A percentile compares a stretch with the other conserved stretches of the same genome.
phyloP scores from a whole-genome alignment of 64 coral and sea anemone species.

The Pocillopora damicornis region DNA sequence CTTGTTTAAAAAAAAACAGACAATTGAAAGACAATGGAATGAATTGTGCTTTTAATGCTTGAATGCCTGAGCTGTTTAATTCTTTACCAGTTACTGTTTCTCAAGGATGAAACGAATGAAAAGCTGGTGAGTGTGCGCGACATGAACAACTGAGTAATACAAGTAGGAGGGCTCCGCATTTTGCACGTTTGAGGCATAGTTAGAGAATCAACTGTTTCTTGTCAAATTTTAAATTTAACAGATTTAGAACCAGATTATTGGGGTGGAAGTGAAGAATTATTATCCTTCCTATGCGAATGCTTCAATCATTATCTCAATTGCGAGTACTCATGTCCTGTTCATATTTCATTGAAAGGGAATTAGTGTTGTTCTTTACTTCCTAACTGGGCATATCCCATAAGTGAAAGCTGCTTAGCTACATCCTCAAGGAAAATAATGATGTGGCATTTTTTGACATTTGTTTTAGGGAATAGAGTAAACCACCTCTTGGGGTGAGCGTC shows the following conservation, averaged over 20 bases:
- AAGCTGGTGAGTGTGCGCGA: too few species aligned
- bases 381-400: background rate
- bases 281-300: background rate
- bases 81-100: too few species aligned
- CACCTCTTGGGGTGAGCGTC: background rate
- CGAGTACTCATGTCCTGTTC: background rate
- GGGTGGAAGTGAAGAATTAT: background rate
- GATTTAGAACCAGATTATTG: background rate
- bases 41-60: too few species aligned
- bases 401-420: background rate
- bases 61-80: too few species aligned
- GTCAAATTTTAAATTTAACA: background rate
- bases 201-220: background rate
- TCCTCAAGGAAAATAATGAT: background rate
- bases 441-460: background rate
- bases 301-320: background rate
- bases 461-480: background rate
- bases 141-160: too few species aligned
- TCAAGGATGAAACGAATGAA: too few species aligned
- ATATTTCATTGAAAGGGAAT: background rate
- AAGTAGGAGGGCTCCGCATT: too few species aligned
- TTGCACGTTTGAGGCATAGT: too few species aligned
- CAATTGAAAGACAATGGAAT: background rate
- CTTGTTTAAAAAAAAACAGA: background rate
- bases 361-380: background rate